A percentile compares a stretch with the other conserved stretches of the same genome.
Evolutionary conservation across 2,888 invertebrate species (phyloP).

Genomic region (Harpalus rubripes): DNA sequence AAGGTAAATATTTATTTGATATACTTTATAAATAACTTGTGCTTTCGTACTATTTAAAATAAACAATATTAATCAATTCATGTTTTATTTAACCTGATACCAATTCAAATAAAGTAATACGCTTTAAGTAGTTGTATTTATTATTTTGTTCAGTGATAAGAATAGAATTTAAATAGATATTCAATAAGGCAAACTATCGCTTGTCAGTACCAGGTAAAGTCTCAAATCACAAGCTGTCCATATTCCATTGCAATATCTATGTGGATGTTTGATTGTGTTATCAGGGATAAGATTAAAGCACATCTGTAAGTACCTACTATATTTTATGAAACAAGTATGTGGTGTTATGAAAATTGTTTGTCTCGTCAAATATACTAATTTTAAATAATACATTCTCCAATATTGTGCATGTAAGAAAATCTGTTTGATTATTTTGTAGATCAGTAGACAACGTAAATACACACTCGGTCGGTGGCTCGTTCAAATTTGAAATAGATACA

Average conservation of each 20-base stretch:
- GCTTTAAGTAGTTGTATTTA: slow-evolving; percentile 39
- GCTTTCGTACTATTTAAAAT: slow-evolving; percentile 59
- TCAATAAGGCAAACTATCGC: slow-evolving; percentile 55
- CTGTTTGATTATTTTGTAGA: slow-evolving; percentile 60
- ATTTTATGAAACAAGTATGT: slow-evolving; percentile 13
- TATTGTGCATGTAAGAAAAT: slow-evolving; percentile 20
- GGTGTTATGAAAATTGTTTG: slow-evolving; percentile 6
- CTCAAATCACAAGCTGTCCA: slow-evolving; percentile 65
- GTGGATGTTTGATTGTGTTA: slow-evolving; percentile 56
- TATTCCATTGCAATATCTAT: slow-evolving; percentile 64
- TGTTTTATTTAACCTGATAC: slow-evolving; percentile 19
- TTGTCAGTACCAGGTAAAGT: slow-evolving; percentile 60
- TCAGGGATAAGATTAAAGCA: slow-evolving; percentile 51
- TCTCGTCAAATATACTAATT: not conserved
- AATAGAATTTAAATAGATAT: slow-evolving; percentile 18
- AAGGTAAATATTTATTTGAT: slow-evolving; percentile 47
- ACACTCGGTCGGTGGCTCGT: slow-evolving; percentile 54
- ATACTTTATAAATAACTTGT: slow-evolving; percentile 29
- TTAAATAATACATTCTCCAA: slow-evolving; percentile 28
- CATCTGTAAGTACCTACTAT: slow-evolving; percentile 32
- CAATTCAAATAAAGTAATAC: slow-evolving; percentile 40
- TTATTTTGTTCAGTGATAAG: slow-evolving; percentile 34
- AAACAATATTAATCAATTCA: slow-evolving; percentile 49
- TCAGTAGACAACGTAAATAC: slow-evolving; percentile 53
- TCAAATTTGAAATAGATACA: slow-evolving; percentile 16